Percentiles rank a stretch among this genome's conserved stretches.
Conservation (phyloP, 2,888 invertebrate genomes). For the Chironomus riparius region DNA sequence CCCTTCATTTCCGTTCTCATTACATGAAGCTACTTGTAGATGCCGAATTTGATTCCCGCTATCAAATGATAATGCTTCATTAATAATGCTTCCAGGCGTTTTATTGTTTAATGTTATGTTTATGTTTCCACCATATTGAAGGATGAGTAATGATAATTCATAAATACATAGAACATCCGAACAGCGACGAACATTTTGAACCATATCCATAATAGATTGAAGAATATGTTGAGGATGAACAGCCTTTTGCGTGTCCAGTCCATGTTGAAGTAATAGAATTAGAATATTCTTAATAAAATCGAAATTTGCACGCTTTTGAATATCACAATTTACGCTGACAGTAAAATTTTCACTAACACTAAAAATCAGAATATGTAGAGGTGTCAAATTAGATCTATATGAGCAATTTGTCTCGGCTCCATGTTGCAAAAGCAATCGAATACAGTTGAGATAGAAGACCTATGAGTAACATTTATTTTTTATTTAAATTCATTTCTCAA, state of each 20-base stretch:
- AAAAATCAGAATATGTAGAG: conserved; percentile 60
- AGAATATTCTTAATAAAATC: conserved; percentile 62
- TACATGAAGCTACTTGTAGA: not conserved
- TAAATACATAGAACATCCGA: conserved; percentile 60
- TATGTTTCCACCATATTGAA: conserved; percentile 67
- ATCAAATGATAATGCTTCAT: not conserved
- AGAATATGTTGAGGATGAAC: conserved; percentile 54
- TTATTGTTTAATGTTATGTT: conserved; percentile 50
- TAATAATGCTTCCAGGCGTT: conserved; percentile 1
- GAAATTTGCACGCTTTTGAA: conserved; percentile 56
- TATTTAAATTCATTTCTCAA: too few species aligned
- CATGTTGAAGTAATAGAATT: conserved; percentile 54
- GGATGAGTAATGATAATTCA: conserved; percentile 57
- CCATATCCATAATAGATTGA: conserved; percentile 60
- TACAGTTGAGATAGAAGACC: conserved; percentile 61
- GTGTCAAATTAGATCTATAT: conserved; percentile 57
- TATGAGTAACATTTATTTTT: too few species aligned
- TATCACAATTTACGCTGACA: conserved; percentile 48
- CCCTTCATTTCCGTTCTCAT: conserved; percentile 4
- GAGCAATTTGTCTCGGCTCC: conserved; percentile 67
- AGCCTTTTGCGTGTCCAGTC: conserved; percentile 56
- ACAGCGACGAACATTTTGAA: conserved; percentile 56
- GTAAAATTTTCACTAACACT: conserved; percentile 63
- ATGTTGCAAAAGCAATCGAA: conserved; percentile 56
- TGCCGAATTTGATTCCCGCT: not conserved